Evolutionary conservation across 1,140 invertebrate genomes (phyloP), one percentile per base, ranked within the genome.

Genomic region (Monochamus saltuarius): DNA sequence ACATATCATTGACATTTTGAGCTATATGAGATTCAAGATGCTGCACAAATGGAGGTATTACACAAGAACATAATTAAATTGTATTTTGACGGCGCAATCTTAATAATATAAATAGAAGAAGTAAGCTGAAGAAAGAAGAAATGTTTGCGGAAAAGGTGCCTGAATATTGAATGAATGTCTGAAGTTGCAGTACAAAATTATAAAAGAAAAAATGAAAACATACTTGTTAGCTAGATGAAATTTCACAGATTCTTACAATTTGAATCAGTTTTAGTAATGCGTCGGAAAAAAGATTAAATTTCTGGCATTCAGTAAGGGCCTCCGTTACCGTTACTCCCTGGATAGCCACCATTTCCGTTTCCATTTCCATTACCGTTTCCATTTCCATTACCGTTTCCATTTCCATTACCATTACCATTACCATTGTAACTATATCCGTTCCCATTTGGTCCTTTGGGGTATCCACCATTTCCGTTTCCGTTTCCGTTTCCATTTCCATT

Each of bases 401-500:
- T 67, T 0, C 73, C 73, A 13, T 65, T 62, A 1, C 58, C 57
- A 61, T 62, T 62, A 40, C 58, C 62, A 36, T 59, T 63, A 7
- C 64, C 61, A 59, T 62, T 56, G 13, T 51, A 58, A 35, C 46
- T 68, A 58, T 61, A 54, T 16, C 62, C 65, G 13, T 63, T 57
- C 42, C 65, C 66, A 60, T 72, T 76, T 8, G 77, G 72, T 37
- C 70, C 71, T 29, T 64, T 66, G 13, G 75, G 65, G 47, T 79
- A 79, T 45, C 61, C 51, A 45, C 63, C 59, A 49, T 66, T 63
- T 10, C 13, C 35, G 49, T 62, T 59, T 49, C 43, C 58, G 43
- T 61, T 61, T 10, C 62, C 65, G 17, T 76, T 77, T 58, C 75
- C 72, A 57, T 76, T 77, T 58, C 75, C 72, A 57, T 67, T 66